phyloP scores from a whole-genome alignment of 2,797 vertebrate species.

The Anableps anableps region DNA sequence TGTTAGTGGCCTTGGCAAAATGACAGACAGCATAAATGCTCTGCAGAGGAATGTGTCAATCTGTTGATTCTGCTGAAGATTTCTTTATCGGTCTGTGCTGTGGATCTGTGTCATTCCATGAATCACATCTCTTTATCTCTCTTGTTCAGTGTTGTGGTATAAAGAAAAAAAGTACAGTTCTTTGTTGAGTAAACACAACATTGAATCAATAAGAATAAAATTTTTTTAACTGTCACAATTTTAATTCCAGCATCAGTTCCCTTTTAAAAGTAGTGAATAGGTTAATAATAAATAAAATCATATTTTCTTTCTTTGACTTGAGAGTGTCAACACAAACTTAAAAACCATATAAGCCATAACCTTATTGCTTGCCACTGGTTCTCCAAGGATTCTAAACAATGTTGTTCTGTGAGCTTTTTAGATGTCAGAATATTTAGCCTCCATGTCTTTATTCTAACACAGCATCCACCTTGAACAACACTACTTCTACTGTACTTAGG shows the following conservation, averaged over 20 bases:
- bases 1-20: constrained; percentile 83
- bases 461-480: not conserved
- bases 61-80: constrained; percentile 61
- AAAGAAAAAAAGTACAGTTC: not conserved
- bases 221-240: constrained; percentile 4
- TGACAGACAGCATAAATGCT: constrained; percentile 79
- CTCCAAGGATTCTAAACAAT: not conserved
- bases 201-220: not conserved
- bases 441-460: not conserved
- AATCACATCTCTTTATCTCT: constrained; percentile 13
- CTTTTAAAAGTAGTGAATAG: not conserved
- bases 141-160: not conserved
- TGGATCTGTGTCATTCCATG: constrained; percentile 26
- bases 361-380: not conserved
- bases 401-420: not conserved
- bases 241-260: constrained; percentile 1
- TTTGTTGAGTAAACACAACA: not conserved
- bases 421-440: not conserved
- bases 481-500: not conserved
- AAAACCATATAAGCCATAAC: not conserved
- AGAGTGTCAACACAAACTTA: not conserved
- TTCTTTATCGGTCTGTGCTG: constrained; percentile 51
- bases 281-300: not conserved
- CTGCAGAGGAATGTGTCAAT: constrained; percentile 72
- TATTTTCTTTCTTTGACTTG: not conserved